Evolutionary conservation across 2,113 vertebrate genomes (phyloP), one percentile per base, ranked within the genome.

Genomic region (Ailuropoda melanoleuca): DNA sequence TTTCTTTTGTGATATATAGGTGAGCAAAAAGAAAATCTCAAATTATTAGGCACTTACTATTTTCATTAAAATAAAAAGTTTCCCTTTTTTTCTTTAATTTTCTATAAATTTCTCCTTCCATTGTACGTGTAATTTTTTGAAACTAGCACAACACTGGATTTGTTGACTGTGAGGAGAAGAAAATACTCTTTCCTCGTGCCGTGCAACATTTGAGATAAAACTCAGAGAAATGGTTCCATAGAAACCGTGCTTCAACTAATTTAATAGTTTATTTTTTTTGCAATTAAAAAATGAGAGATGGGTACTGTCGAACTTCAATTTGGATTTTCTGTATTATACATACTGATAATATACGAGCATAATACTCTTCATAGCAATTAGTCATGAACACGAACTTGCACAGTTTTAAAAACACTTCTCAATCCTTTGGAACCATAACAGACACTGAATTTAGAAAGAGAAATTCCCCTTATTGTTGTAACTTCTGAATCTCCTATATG

Each of bases 391-490:
- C 43, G 55, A 91, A 93, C 29, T 95, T 68, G 23, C 14, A 77
- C 55, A 68, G 43, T 62, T 96, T 77, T 46, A 83, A 86, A 81
- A 94, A 92, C 58, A 86, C 11, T 85, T 90, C 21, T 64, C 66
- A 86, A 68, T 80, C 48, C 70, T 85, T 77, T 62, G 56, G 48
- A 98, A 89, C 23, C 10, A 34, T 74, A 70, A 93, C 13, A 92
- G 31, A 86, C 2, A 50, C 31, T 90, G 64, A 64, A 94, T 90
- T 96, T 96, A 90, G 72, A 94, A 96, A 60, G 8, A 82, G 78
- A 97, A 94, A 94, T 92, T 90, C 29, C 31, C 10, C 37, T 14
- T 92, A 90, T 90, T 90, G 85, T 87, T 97, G 74, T 77, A 77
- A 93, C 37, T 88, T 96, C 21, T 46, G 93, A n/a, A 3, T 77